phyloP scores from a whole-genome alignment of 2,888 invertebrate genomes.

The Lycaena phlaeas region DNA sequence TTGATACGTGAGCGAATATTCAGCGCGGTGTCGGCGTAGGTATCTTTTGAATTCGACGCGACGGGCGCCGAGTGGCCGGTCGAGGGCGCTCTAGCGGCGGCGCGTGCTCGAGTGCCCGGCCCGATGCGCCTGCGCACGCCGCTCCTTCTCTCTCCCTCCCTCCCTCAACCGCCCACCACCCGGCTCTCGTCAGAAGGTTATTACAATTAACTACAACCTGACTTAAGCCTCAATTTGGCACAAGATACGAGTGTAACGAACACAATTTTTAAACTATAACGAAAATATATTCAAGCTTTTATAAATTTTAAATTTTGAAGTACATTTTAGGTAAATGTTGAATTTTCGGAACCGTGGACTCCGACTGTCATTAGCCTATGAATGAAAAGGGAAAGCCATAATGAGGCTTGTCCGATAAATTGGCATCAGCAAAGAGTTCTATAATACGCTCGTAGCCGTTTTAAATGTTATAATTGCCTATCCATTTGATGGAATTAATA shows the following conservation, averaged over 20 bases:
- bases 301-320: background rate
- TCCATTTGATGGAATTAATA: no score
- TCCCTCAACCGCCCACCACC: conserved; percentile 14
- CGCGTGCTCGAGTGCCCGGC: conserved; percentile 63
- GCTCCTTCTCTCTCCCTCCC: conserved; percentile 19
- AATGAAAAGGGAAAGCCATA: background rate
- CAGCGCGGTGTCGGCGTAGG: conserved; percentile 64
- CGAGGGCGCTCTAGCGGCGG: conserved; percentile 56
- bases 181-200: conserved; percentile 38
- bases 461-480: conserved; percentile 1
- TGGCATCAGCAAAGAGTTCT: background rate
- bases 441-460: background rate
- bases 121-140: conserved; percentile 54
- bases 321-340: background rate
- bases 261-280: conserved; percentile 19
- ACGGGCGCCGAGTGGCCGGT: conserved; percentile 58
- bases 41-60: conserved; percentile 69
- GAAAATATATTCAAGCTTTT: conserved; percentile 4
- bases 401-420: conserved; percentile 3
- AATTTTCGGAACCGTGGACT: background rate
- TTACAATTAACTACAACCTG: conserved; percentile 58
- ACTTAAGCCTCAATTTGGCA: conserved; percentile 52
- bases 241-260: conserved; percentile 29
- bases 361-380: background rate
- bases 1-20: conserved; percentile 70